Base-by-base conservation (phyloP, 2,113 vertebrate genomes). In the Corvus hawaiiensis region DNA sequence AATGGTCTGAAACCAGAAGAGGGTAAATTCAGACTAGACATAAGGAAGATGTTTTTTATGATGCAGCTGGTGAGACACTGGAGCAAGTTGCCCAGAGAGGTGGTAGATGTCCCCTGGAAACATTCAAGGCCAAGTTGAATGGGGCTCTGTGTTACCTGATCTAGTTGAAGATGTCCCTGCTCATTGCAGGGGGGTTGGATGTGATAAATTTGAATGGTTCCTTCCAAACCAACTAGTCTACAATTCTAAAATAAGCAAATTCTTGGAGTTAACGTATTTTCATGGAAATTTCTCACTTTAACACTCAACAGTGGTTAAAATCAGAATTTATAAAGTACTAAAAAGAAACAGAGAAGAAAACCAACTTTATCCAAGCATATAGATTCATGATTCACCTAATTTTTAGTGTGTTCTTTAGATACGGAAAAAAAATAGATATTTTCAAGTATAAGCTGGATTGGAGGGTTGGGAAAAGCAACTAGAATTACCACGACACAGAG, bases 21-120 rank as follows among this genome's bases (percentile, higher is more conserved):
- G 4, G 8, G 11, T 18, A 68, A 61, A 61, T 68, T 68, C 24
- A 76, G 39, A 48, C 17, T 26, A 30, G 41, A 61, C 32, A 27
- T 13, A 69, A 69, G 46, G n/a, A 75, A 54, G 14, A 12, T 17
- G 8, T 18, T 35, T 32, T 41, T 76, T 22, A 92, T 4, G 0
- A 20, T 9, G 6, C 0, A 0, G 9, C 5, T 54, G 6, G 6
- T 72, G 30, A 54, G 49, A 61, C 44, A 55, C 10, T 12, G 32
- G 14, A 28, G 41, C 7, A 73, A 5, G 13, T 6, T 73, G 19
- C 14, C n/a, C 17, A 41, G 6, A 64, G 16, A 64, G 16, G 8
- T 5, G 2, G 6, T 41, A 37, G 32, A 51, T 37, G 14, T 8
- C 6, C 4, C 19, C 23, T 24, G 17, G n/a, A 75, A 89, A 80